Evolutionary conservation across 2,797 vertebrate genomes (phyloP).

Genomic region (Oceanodroma leucorhoa): DNA sequence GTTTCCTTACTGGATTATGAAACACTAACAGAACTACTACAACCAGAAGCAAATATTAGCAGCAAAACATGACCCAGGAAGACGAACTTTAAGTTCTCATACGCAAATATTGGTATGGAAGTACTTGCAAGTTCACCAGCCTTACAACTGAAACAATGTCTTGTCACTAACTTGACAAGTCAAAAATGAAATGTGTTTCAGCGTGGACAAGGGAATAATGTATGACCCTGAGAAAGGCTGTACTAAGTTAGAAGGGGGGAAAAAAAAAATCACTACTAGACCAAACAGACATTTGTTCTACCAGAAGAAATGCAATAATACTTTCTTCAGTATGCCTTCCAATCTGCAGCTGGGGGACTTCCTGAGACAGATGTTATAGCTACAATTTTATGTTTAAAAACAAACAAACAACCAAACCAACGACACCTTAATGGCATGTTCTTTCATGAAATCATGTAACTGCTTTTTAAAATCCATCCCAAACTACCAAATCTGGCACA

Average conservation of each 20-base stretch:
- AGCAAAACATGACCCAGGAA: background rate
- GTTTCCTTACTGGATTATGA: background rate
- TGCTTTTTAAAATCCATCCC: background rate
- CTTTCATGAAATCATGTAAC: background rate
- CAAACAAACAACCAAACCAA: accelerated
- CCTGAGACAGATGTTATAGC: background rate
- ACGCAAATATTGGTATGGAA: background rate
- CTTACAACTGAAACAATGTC: background rate
- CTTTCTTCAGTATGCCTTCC: background rate
- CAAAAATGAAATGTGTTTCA: background rate
- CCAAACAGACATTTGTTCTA: background rate
- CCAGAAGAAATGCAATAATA: background rate
- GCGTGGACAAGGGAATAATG: background rate
- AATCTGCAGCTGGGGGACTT: background rate
- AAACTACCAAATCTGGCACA: background rate
- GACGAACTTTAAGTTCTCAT: background rate
- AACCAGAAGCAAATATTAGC: background rate
- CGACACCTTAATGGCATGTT: background rate
- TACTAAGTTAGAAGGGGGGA: background rate
- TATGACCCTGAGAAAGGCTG: background rate
- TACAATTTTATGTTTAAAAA: background rate
- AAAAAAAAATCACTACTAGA: background rate
- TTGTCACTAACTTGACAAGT: background rate
- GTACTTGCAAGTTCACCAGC: background rate
- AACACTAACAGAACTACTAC: background rate